phyloP scores from a whole-genome alignment of 1,140 invertebrate genomes.

The Caenorhabditis briggsae region DNA sequence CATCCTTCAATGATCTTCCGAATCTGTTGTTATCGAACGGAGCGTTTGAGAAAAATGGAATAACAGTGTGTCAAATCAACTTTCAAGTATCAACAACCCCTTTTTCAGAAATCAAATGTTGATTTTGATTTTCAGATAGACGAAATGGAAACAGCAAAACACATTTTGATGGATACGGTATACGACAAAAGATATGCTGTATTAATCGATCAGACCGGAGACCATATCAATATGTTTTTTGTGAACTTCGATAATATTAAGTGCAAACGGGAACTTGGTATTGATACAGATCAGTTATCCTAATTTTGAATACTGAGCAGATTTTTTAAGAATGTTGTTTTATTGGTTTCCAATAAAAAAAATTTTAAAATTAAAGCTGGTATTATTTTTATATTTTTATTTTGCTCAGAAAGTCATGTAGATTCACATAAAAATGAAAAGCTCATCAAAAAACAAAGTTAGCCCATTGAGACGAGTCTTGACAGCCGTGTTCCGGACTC shows the following conservation, averaged over 20 bases:
- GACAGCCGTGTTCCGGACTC: too few relatives aligned
- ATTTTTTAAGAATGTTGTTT: too few relatives aligned
- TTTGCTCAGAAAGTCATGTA: too few relatives aligned
- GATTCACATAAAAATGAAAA: too few relatives aligned
- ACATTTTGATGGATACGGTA: background rate
- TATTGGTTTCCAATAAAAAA: too few relatives aligned
- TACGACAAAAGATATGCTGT: background rate
- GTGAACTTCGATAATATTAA: background rate
- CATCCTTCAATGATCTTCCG: background rate
- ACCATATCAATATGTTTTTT: background rate
- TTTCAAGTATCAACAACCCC: background rate
- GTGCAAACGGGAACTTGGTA: background rate
- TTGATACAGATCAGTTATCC: background rate
- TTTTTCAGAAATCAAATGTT: background rate
- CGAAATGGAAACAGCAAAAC: background rate
- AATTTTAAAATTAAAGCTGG: too few relatives aligned
- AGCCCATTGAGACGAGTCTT: too few relatives aligned
- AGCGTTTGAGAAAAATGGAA: background rate
- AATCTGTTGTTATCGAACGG: background rate
- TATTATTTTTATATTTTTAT: too few relatives aligned
- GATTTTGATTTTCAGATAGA: background rate
- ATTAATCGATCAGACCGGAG: background rate
- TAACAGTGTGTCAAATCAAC: background rate
- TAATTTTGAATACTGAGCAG: too few relatives aligned
- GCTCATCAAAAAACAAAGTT: too few relatives aligned